phyloP scores from a whole-genome alignment of 2,113 vertebrate genomes.

The Choloepus hoffmanni region DNA sequence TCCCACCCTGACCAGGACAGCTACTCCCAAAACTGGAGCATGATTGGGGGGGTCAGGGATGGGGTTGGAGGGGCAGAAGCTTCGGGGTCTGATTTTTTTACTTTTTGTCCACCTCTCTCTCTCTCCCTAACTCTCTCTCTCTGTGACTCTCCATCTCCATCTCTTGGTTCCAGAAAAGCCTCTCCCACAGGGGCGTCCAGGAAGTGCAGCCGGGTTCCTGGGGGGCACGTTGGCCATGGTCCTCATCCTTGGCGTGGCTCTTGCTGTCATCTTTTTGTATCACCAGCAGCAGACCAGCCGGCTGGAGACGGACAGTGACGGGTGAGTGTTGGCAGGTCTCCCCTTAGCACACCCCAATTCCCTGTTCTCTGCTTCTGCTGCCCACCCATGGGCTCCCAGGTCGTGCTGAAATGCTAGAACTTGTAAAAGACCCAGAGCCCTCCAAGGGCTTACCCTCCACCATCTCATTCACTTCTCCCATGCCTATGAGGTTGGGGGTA shows the following conservation, averaged over 20 bases:
- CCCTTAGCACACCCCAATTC: neutral
- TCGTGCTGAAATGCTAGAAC: neutral
- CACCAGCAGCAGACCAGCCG: slow-evolving; percentile 89
- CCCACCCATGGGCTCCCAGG: neutral
- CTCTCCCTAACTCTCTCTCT: neutral
- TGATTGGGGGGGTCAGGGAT: fast-evolving
- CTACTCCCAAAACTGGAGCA: neutral
- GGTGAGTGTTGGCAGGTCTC: slow-evolving; percentile 89
- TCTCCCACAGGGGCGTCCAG: slow-evolving; percentile 88
- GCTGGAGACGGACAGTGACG: slow-evolving; percentile 86
- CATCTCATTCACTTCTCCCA: neutral
- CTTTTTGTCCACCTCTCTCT: fast-evolving
- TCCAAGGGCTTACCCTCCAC: neutral
- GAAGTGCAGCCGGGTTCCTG: slow-evolving; percentile 90
- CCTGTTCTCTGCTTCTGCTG: neutral
- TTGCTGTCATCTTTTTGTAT: slow-evolving; percentile 91
- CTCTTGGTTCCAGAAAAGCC: slow-evolving; percentile 92
- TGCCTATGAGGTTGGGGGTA: neutral
- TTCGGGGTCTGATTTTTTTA: neutral
- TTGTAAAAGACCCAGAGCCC: neutral
- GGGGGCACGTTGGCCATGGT: slow-evolving; percentile 89
- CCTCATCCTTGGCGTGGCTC: slow-evolving; percentile 88
- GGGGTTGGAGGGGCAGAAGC: neutral
- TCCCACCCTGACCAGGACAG: neutral
- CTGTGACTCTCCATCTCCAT: neutral